These are phyloP conservation scores for Gouania willdenowi DNA, from an alignment of 2,797 vertebrate species.

Conservation along the genomic window DNA sequence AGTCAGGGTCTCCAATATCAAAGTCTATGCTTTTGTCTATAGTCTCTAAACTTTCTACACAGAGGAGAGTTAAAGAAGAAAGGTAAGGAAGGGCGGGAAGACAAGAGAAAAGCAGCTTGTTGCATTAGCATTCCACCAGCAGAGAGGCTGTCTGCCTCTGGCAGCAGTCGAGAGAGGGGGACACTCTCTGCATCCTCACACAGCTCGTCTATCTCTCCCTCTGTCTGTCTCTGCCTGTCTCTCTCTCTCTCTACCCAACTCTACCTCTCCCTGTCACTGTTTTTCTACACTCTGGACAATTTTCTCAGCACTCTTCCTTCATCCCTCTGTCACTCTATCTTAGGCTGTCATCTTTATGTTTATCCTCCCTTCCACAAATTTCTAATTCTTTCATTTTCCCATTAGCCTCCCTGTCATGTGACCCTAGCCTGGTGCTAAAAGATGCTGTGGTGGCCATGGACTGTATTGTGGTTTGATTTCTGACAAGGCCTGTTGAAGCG, in stretches of 20 bases:
- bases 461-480: too few relatives aligned
- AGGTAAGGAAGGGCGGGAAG: conserved; percentile 68
- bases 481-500: too few relatives aligned
- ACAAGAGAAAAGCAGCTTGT: conserved; percentile 71
- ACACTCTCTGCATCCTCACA: conserved; percentile 75
- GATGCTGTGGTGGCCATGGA: too few relatives aligned
- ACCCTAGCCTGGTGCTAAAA: neutral
- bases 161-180: conserved; percentile 75
- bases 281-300: conserved; percentile 55
- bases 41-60: conserved; percentile 65
- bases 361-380: conserved; percentile 41
- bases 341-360: conserved; percentile 42
- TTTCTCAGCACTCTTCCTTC: conserved; percentile 40
- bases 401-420: conserved; percentile 9
- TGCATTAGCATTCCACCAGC: conserved; percentile 80
- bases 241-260: conserved; percentile 39
- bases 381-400: conserved; percentile 19
- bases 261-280: conserved; percentile 51
- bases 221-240: conserved; percentile 66
- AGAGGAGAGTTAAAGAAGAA: conserved; percentile 63
- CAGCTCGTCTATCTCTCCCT: conserved; percentile 72
- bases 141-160: conserved; percentile 78
- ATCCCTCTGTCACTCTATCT: conserved; percentile 44
- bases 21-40: conserved; percentile 49
- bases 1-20: conserved; percentile 51